phyloP scores from a whole-genome alignment of 1,140 invertebrate species.

The Drosophila nigromelanica region DNA sequence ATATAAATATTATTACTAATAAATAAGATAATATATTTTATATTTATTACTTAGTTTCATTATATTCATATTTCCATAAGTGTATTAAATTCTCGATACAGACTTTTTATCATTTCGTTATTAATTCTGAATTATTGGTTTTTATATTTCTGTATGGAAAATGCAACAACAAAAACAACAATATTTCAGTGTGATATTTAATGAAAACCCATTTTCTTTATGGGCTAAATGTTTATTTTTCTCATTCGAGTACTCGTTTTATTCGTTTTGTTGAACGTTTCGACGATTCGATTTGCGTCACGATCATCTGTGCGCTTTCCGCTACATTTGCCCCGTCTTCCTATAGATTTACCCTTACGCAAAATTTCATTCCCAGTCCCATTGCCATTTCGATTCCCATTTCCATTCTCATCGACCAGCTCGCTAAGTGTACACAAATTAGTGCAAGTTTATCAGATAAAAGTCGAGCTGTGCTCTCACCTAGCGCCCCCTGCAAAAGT shows the following conservation, averaged over 20 bases:
- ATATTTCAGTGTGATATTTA: not conserved
- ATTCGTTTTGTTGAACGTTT: not conserved
- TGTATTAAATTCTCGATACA: no score
- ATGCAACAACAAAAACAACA: not conserved
- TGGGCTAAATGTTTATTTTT: slow-evolving; percentile 38
- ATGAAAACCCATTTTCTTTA: slow-evolving; percentile 55
- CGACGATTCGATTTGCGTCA: slow-evolving; percentile 18
- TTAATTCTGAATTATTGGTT: no score
- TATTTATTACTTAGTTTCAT: no score
- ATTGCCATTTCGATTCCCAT: slow-evolving; percentile 30
- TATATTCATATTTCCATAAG: no score
- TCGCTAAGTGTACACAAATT: slow-evolving; percentile 80
- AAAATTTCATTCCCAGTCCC: slow-evolving; percentile 25
- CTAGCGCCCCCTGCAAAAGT: slow-evolving; percentile 17
- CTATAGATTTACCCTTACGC: not conserved
- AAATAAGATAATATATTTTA: no score
- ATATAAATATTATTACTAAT: no score
- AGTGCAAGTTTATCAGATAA: slow-evolving; percentile 81
- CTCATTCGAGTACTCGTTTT: no score
- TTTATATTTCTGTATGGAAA: not conserved
- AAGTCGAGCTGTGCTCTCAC: slow-evolving; percentile 40
- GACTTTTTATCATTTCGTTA: no score
- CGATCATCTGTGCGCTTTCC: not conserved
- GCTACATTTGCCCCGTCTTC: not conserved
- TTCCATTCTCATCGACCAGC: slow-evolving; percentile 31